Percentiles rank a stretch among this genome's conserved stretches.
Evolutionary conservation across 30 jellyfish, hydroid and myxozoan genomes (phyloP).

Genomic region (Aurelia sp.): DNA sequence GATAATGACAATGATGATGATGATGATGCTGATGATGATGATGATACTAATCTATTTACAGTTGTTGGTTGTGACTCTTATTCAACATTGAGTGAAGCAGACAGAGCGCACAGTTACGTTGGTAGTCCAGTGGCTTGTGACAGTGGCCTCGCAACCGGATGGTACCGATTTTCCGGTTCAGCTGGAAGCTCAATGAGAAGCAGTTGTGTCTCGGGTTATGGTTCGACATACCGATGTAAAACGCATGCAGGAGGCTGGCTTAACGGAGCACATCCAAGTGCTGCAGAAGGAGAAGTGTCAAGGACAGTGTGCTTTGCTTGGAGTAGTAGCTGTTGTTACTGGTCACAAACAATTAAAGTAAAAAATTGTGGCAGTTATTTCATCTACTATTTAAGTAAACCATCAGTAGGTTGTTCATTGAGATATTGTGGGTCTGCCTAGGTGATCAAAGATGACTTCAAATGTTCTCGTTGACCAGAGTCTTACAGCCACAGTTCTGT

Average conservation of each 20-base stretch:
- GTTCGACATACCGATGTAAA: neutral
- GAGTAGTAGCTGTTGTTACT: neutral
- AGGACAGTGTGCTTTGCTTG: slow-evolving; percentile 4
- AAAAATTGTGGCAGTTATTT: neutral
- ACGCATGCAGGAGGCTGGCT: slow-evolving; percentile 19
- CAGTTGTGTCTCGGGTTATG: neutral
- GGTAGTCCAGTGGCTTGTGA: neutral
- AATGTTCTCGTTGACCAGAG: too few species aligned
- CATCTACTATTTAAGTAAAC: neutral
- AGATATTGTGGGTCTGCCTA: slow-evolving; percentile 10
- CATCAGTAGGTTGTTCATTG: neutral
- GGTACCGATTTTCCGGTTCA: neutral
- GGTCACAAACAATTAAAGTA: neutral
- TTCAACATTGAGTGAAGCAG: too few species aligned
- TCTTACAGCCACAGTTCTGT: too few species aligned
- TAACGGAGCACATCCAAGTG: neutral
- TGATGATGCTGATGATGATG: too few species aligned
- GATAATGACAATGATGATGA: too few species aligned
- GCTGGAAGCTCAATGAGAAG: neutral
- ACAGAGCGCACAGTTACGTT: too few species aligned
- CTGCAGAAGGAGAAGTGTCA: neutral
- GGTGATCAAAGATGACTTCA: too few species aligned
- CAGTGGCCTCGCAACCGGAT: neutral
- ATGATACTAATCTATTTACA: too few species aligned
- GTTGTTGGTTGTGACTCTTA: too few species aligned